phyloP scores from a whole-genome alignment of 2,888 invertebrate species.

The Ganaspis brasiliensis region DNA sequence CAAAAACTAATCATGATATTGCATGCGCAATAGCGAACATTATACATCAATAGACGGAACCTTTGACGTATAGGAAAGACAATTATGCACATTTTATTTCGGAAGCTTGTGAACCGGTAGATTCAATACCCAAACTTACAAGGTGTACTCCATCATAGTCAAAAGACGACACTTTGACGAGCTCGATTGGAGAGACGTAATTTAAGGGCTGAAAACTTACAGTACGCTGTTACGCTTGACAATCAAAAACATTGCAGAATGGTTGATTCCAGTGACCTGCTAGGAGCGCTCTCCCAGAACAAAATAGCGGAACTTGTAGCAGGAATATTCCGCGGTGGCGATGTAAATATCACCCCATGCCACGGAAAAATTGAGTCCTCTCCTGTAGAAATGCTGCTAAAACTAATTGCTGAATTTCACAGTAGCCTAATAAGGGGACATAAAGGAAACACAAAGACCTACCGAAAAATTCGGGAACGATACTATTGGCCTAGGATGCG shows the following conservation, averaged over 20 bases:
- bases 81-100: slow-evolving; percentile 43
- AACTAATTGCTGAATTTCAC: slow-evolving; percentile 53
- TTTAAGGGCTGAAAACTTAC: not conserved
- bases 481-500: slow-evolving; percentile 52
- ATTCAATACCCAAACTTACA: slow-evolving; percentile 16
- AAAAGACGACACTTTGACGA: not conserved
- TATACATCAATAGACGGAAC: not conserved
- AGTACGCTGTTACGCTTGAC: not conserved
- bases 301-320: not conserved
- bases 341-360: not conserved
- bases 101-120: slow-evolving; percentile 33
- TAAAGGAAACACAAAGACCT: not conserved
- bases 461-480: slow-evolving; percentile 36
- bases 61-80: slow-evolving; percentile 31
- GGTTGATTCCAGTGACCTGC: not conserved
- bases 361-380: slow-evolving; percentile 33
- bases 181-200: not conserved
- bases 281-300: not conserved
- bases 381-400: too few species aligned
- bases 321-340: not conserved
- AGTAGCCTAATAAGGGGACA: slow-evolving; percentile 11
- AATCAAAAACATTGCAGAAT: not conserved
- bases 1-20: too few species aligned
- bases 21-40: not conserved
- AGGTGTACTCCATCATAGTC: not conserved